Conservation (phyloP, 1,140 invertebrate species). For the Drosophila nebulosa region DNA sequence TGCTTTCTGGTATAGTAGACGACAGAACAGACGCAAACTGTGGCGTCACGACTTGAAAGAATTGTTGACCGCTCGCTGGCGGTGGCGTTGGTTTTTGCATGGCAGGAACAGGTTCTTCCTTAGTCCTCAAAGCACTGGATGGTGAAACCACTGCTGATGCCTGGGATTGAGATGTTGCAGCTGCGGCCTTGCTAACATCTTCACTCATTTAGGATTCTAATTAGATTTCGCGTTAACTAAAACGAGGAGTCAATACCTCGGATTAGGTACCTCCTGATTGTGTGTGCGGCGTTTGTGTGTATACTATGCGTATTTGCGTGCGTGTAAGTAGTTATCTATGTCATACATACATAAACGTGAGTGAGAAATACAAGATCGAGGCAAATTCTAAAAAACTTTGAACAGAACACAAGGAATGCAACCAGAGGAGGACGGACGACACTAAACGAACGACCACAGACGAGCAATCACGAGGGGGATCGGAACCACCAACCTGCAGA, state of each 20-base stretch:
- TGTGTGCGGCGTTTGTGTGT: constrained; percentile 4
- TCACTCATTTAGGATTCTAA: constrained; percentile 60
- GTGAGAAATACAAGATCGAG: constrained; percentile 13
- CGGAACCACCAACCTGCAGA: constrained; percentile 73
- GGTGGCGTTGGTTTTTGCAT: constrained; percentile 54
- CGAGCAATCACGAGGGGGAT: constrained; percentile 28
- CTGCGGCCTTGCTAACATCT: constrained; percentile 57
- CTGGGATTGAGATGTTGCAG: constrained; percentile 22
- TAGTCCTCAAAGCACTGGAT: constrained; percentile 24
- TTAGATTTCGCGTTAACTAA: background rate
- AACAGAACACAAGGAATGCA: constrained; percentile 29
- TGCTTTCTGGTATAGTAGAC: constrained; percentile 64
- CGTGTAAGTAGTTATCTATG: background rate
- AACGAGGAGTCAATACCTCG: background rate
- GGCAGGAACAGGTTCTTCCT: constrained; percentile 25
- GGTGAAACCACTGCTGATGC: constrained; percentile 13
- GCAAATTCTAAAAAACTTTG: constrained; percentile 52
- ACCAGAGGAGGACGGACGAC: constrained; percentile 16
- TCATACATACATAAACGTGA: background rate
- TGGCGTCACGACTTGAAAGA: constrained; percentile 68
- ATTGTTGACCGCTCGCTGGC: constrained; percentile 53
- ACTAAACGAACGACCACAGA: constrained; percentile 38
- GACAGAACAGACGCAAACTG: constrained; percentile 72
- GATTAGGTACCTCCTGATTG: background rate
- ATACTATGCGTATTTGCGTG: background rate